These are phyloP conservation scores for Litocranius walleri DNA, from an alignment of 2,113 vertebrate species.

Conservation along the genomic window DNA sequence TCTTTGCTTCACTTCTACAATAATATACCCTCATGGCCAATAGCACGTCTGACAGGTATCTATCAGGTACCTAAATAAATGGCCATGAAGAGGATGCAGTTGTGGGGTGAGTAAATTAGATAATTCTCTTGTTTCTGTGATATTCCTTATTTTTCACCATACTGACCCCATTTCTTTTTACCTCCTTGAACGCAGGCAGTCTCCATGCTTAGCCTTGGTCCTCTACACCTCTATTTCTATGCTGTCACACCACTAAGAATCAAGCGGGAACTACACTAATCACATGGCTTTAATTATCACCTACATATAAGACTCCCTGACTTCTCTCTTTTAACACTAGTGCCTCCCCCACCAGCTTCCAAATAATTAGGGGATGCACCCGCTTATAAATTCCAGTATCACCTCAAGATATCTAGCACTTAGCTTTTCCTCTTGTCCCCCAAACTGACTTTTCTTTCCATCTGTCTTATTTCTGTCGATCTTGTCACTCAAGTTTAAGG, in stretches of 20 bases:
- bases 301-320: neutral
- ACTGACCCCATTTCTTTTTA: neutral
- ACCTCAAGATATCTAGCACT: neutral
- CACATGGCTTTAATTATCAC: neutral
- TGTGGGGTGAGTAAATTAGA: neutral
- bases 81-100: neutral
- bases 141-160: neutral
- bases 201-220: neutral
- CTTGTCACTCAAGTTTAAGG: neutral
- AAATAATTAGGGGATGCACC: neutral
- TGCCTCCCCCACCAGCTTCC: neutral
- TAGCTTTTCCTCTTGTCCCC: neutral
- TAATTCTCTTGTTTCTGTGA: neutral
- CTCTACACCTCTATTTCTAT: neutral
- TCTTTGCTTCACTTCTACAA: neutral
- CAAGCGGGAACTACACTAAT: neutral
- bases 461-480: neutral
- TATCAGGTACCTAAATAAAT: neutral
- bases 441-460: neutral
- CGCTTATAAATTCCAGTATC: neutral
- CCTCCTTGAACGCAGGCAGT: neutral
- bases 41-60: neutral
- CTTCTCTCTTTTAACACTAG: neutral
- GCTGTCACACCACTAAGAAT: neutral
- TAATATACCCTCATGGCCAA: neutral